Evolutionary conservation across 2,888 invertebrate species (phyloP).

Genomic region (Anthrax anthrax): DNA sequence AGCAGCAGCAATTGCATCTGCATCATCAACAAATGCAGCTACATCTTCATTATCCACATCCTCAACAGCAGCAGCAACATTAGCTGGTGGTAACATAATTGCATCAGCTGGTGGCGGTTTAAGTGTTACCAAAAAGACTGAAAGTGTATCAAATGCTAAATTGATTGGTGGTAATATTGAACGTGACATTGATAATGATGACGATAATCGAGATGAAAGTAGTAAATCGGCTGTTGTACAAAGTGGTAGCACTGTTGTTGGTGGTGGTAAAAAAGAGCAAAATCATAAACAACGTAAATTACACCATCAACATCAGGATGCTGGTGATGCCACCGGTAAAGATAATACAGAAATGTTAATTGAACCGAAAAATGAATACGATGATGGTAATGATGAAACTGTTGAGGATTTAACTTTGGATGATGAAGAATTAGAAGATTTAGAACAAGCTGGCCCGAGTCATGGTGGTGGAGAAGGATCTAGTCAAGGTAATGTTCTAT

Average conservation of each 20-base stretch:
- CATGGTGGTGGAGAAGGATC: constrained; percentile 51
- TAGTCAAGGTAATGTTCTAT: constrained; percentile 51
- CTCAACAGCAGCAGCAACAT: constrained; percentile 3
- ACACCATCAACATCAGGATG: constrained; percentile 16
- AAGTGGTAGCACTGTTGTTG: constrained; percentile 1
- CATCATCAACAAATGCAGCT: constrained; percentile 6
- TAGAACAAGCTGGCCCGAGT: constrained; percentile 58
- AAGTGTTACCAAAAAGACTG: constrained; percentile 37
- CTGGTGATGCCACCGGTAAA: constrained; percentile 13
- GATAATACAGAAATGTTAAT: constrained; percentile 31
- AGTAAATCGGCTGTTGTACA: constrained; percentile 5
- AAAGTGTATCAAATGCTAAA: constrained; percentile 29
- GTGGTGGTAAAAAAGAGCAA: constrained; percentile 11
- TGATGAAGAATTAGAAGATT: constrained; percentile 59
- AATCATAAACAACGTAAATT: constrained; percentile 17
- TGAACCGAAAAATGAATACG: constrained; percentile 62
- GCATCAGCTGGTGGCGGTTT: constrained; percentile 10
- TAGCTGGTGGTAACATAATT: constrained; percentile 3
- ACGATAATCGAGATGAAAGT: constrained; percentile 12
- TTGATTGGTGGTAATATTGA: constrained; percentile 9
- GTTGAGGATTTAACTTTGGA: constrained; percentile 76
- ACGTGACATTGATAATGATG: constrained; percentile 11
- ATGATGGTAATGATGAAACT: constrained; percentile 54
- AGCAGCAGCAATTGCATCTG: constrained; percentile 12
- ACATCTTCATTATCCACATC: constrained; percentile 3